Evolutionary conservation across 1,140 invertebrate genomes (phyloP).

Genomic region (Macrobrachium rosenbergii): DNA sequence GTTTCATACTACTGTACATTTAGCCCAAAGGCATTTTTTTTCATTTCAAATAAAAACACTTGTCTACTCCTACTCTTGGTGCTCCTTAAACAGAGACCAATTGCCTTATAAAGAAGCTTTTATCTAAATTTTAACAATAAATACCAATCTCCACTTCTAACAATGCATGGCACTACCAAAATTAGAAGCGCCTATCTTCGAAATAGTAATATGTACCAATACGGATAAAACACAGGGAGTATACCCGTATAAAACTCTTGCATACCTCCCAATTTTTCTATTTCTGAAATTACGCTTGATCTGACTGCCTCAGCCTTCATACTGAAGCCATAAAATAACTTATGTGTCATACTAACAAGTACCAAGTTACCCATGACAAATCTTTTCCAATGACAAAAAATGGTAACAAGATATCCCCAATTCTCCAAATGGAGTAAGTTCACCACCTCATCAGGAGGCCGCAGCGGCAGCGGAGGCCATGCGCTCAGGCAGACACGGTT

Average conservation of each 20-base stretch:
- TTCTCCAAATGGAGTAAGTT: not conserved
- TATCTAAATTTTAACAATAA: conserved; percentile 47
- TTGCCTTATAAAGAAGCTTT: not conserved
- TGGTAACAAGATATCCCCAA: conserved; percentile 17
- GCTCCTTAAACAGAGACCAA: not conserved
- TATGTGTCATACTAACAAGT: not conserved
- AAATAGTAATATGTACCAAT: conserved; percentile 44
- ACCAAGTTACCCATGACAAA: conserved; percentile 33
- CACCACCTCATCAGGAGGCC: not conserved
- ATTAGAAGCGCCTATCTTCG: not conserved
- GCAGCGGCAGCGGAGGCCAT: conserved; percentile 15
- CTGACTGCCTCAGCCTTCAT: conserved; percentile 5
- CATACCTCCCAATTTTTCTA: conserved; percentile 6
- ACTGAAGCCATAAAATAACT: conserved; percentile 1
- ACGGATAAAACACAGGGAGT: conserved; percentile 41
- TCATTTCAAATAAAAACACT: conserved; percentile 29
- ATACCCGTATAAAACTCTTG: conserved; percentile 56
- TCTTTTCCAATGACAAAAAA: conserved; percentile 33
- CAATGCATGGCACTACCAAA: conserved; percentile 6
- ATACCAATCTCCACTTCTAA: conserved; percentile 38
- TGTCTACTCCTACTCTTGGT: conserved; percentile 25
- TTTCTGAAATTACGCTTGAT: not conserved
- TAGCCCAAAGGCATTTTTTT: not conserved
- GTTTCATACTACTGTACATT: too few relatives aligned
- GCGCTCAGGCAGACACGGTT: conserved; percentile 49